Percentiles rank a stretch among this genome's conserved stretches.
Evolutionary conservation across 2,113 vertebrate genomes (phyloP).

Genomic region (Cephalopholis sonnerati): DNA sequence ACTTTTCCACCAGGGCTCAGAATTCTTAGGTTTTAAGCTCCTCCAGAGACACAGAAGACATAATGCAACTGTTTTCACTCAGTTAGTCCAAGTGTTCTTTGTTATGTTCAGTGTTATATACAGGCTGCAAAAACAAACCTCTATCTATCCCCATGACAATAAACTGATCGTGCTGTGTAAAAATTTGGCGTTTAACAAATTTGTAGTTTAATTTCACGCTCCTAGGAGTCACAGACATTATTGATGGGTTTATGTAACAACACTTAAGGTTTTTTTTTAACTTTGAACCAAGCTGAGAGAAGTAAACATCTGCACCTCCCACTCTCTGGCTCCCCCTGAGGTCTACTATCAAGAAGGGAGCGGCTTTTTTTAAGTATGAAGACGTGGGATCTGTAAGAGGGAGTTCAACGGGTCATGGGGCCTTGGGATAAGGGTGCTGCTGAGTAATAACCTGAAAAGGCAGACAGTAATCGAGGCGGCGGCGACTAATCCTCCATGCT

Average conservation of each 20-base stretch:
- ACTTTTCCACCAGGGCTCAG: too few relatives aligned
- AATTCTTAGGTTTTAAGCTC: not conserved
- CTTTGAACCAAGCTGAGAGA: slow-evolving; percentile 7
- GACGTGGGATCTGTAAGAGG: slow-evolving; percentile 19
- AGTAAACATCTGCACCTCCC: slow-evolving; percentile 39
- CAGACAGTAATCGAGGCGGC: slow-evolving; percentile 48
- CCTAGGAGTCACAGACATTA: too few relatives aligned
- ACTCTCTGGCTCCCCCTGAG: slow-evolving; percentile 30
- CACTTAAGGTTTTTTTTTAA: slow-evolving; percentile 1
- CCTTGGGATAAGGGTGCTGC: slow-evolving; percentile 30
- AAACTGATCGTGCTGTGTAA: not conserved
- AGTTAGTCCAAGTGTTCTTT: not conserved
- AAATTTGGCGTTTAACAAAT: not conserved
- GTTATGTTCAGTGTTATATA: not conserved
- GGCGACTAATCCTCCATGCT: slow-evolving; percentile 46
- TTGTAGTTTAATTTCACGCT: not conserved
- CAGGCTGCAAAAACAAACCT: not conserved
- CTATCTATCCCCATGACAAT: not conserved
- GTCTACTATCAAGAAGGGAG: slow-evolving; percentile 26
- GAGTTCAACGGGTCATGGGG: slow-evolving; percentile 54
- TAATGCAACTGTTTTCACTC: not conserved
- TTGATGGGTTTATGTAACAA: not conserved
- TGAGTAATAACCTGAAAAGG: slow-evolving; percentile 43
- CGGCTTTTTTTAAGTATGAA: slow-evolving; percentile 27
- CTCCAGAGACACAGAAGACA: not conserved